Percentiles rank a stretch among this genome's conserved stretches.
Evolutionary conservation across 64 coral and sea anemone species (phyloP).

Genomic region (Acropora tenuis): DNA sequence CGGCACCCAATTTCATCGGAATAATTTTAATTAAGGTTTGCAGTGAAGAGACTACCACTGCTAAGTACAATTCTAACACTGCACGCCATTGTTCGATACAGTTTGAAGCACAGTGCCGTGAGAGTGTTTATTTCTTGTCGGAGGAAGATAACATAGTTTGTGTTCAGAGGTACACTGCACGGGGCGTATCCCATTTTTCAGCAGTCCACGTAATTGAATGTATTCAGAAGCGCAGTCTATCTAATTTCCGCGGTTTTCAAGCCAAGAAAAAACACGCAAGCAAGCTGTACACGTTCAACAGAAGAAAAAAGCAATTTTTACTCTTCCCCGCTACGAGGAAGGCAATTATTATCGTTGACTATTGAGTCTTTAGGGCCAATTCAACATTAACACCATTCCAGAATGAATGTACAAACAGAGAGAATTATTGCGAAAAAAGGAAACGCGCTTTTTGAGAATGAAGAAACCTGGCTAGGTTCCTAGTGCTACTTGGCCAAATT

Average conservation of each 20-base stretch:
- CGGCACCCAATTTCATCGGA: slow-evolving; percentile 25
- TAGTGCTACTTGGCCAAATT: background rate
- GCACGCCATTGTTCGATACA: slow-evolving; percentile 36
- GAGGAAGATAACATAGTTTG: slow-evolving; percentile 40
- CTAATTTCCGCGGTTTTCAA: slow-evolving; percentile 82
- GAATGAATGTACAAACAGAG: background rate
- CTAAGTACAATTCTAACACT: slow-evolving; percentile 42
- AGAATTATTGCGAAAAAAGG: slow-evolving; percentile 26
- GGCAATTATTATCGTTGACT: slow-evolving; percentile 74
- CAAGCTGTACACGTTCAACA: slow-evolving; percentile 70
- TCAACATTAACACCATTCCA: slow-evolving; percentile 49
- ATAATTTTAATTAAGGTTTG: slow-evolving; percentile 31
- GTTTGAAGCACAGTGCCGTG: slow-evolving; percentile 20
- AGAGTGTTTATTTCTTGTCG: slow-evolving; percentile 30
- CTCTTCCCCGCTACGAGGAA: slow-evolving; percentile 63
- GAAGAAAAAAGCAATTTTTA: slow-evolving; percentile 72
- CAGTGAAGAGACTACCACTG: slow-evolving; percentile 48
- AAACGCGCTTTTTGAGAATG: background rate
- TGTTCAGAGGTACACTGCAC: slow-evolving; percentile 47
- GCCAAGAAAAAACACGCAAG: slow-evolving; percentile 29
- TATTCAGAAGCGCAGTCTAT: slow-evolving; percentile 64
- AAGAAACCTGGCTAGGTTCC: background rate
- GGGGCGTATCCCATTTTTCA: background rate
- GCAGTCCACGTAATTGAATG: slow-evolving; percentile 68
- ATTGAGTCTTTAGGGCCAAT: slow-evolving; percentile 89